Evolutionary conservation across 2,797 vertebrate species (phyloP).

Genomic region (Peromyscus aztecus): DNA sequence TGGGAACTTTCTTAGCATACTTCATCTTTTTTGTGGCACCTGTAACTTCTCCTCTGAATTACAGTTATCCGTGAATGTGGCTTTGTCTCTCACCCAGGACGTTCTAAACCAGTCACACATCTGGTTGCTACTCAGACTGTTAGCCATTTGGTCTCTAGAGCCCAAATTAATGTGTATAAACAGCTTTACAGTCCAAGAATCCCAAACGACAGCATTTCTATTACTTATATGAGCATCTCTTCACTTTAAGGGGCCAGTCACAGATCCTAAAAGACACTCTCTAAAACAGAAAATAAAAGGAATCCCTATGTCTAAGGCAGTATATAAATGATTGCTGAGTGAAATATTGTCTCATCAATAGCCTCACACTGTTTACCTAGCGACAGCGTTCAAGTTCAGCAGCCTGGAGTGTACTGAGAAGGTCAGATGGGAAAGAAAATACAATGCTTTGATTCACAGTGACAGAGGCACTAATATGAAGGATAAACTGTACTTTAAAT

Average conservation of each 20-base stretch:
- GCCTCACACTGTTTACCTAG: neutral
- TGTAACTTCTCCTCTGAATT: neutral
- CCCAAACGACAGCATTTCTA: neutral
- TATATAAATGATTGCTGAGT: slow-evolving; percentile 5
- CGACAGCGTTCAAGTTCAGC: neutral
- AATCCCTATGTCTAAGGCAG: neutral
- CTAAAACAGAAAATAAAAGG: slow-evolving; percentile 39
- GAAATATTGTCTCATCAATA: neutral
- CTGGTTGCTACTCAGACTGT: neutral
- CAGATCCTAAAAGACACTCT: slow-evolving; percentile 14
- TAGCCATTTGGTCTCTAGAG: neutral
- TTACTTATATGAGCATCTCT: slow-evolving; percentile 58
- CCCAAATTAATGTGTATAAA: neutral
- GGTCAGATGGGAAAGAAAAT: neutral
- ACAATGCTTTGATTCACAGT: neutral
- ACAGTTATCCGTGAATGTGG: neutral
- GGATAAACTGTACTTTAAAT: neutral
- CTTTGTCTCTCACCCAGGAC: neutral
- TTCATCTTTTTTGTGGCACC: neutral
- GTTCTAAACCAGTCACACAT: neutral
- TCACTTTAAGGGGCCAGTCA: neutral
- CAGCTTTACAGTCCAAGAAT: neutral
- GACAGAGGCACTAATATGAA: neutral
- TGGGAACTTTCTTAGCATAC: neutral
- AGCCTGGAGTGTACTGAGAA: neutral